phyloP scores from a whole-genome alignment of 1,140 invertebrate species.

The Sipha flava region DNA sequence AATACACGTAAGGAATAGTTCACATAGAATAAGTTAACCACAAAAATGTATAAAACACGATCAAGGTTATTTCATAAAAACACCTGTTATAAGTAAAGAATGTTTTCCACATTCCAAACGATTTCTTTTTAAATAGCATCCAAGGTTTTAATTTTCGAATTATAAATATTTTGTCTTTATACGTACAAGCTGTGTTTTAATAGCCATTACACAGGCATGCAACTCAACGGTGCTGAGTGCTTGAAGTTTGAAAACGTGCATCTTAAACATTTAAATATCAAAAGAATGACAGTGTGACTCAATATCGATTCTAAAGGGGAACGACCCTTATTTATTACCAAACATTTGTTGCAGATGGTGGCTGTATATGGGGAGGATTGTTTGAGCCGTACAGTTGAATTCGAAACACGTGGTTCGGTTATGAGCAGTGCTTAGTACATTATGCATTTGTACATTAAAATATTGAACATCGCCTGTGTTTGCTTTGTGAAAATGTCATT shows the following conservation, averaged over 20 bases:
- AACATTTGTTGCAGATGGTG: not conserved
- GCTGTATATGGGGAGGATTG: not conserved
- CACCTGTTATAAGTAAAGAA: not conserved
- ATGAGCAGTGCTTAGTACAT: no score
- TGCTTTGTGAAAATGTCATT: no score
- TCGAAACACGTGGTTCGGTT: no score
- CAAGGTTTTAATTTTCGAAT: not conserved
- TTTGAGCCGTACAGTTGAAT: no score
- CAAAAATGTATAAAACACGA: not conserved
- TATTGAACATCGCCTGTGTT: no score
- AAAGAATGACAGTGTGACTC: not conserved
- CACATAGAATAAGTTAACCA: not conserved
- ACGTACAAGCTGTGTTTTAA: not conserved
- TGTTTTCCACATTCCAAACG: not conserved
- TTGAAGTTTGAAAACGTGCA: not conserved
- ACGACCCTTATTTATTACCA: not conserved
- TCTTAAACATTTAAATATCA: not conserved
- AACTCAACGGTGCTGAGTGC: no score
- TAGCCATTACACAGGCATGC: no score
- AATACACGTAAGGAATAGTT: not conserved
- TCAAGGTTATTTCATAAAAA: not conserved
- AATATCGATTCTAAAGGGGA: not conserved
- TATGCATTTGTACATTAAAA: no score
- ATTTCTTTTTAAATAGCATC: constrained; percentile 4
- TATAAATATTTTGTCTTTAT: not conserved